phyloP scores from a whole-genome alignment of 2,113 vertebrate genomes.

The Coreoperca whiteheadi region DNA sequence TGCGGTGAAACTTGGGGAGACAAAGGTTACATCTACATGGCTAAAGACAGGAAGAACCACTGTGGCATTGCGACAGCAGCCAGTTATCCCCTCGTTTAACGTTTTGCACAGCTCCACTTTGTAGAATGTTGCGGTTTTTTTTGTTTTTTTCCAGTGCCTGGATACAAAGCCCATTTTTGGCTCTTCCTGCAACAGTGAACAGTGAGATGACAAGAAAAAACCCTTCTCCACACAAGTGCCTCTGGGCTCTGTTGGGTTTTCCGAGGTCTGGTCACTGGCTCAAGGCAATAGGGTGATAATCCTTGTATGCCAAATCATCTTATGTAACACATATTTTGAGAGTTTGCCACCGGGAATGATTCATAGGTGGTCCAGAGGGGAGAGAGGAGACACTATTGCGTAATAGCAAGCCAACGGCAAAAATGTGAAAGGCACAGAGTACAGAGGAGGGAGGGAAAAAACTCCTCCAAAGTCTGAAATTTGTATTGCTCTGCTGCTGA shows the following conservation, averaged over 20 bases:
- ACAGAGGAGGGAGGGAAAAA: not conserved
- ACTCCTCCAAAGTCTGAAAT: conserved; percentile 8
- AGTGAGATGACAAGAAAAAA: conserved; percentile 62
- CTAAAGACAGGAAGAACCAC: conserved; percentile 91
- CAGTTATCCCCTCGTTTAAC: conserved; percentile 91
- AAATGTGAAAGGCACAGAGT: conserved; percentile 24
- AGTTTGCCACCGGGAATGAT: conserved; percentile 53
- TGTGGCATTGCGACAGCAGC: conserved; percentile 93
- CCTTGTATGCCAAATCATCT: conserved; percentile 65
- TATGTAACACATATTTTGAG: conserved; percentile 73
- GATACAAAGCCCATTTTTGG: conserved; percentile 38
- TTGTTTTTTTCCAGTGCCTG: too few relatives aligned
- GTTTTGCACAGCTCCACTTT: not conserved
- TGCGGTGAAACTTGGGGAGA: conserved; percentile 92
- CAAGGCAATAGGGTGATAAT: conserved; percentile 64
- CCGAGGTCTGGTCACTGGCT: conserved; percentile 47
- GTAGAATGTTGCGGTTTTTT: too few relatives aligned
- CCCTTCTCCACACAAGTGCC: conserved; percentile 32
- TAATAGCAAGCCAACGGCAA: conserved; percentile 52
- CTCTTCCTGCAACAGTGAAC: conserved; percentile 39
- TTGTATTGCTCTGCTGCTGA: not conserved
- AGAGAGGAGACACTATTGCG: conserved; percentile 46
- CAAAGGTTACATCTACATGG: conserved; percentile 91
- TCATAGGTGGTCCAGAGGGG: conserved; percentile 46
- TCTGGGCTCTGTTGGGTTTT: conserved; percentile 30